Evolutionary conservation across 2,113 vertebrate species (phyloP).

Genomic region (Actenoides hombroni): DNA sequence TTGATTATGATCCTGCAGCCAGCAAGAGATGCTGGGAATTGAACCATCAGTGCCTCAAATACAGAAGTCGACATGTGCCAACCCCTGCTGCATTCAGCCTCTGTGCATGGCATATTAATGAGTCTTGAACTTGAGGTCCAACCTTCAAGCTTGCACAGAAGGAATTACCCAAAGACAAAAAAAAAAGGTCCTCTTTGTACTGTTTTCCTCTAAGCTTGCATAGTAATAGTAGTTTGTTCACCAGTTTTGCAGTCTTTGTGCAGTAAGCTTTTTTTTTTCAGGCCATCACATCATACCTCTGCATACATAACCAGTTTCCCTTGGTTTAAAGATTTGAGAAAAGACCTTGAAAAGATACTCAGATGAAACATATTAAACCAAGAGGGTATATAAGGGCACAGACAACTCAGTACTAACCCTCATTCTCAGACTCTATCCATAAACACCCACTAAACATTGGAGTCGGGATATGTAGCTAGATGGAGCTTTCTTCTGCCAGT

Average conservation of each 20-base stretch:
- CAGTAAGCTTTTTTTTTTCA: background rate
- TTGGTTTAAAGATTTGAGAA: background rate
- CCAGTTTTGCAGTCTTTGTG: background rate
- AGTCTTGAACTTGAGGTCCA: constrained; percentile 56
- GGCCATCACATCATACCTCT: background rate
- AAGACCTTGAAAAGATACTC: background rate
- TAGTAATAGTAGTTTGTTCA: background rate
- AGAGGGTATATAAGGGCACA: background rate
- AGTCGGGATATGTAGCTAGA: background rate
- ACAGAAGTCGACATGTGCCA: constrained; percentile 41
- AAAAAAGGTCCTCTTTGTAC: background rate
- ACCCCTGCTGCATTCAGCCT: constrained; percentile 50
- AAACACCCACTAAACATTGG: background rate
- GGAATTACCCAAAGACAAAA: constrained; percentile 14
- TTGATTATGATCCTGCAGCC: constrained; percentile 59
- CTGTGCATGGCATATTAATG: constrained; percentile 29
- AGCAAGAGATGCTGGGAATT: constrained; percentile 49
- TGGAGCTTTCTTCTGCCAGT: background rate
- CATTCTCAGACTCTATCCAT: background rate
- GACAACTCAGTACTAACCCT: background rate
- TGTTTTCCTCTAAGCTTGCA: background rate
- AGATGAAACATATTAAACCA: background rate
- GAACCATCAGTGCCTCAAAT: constrained; percentile 51
- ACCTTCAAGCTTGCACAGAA: constrained; percentile 33
- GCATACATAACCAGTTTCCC: background rate